These are phyloP conservation scores for Boulengerochromis microlepis DNA, from an alignment of 2,113 vertebrate genomes.

Conservation along the genomic window DNA sequence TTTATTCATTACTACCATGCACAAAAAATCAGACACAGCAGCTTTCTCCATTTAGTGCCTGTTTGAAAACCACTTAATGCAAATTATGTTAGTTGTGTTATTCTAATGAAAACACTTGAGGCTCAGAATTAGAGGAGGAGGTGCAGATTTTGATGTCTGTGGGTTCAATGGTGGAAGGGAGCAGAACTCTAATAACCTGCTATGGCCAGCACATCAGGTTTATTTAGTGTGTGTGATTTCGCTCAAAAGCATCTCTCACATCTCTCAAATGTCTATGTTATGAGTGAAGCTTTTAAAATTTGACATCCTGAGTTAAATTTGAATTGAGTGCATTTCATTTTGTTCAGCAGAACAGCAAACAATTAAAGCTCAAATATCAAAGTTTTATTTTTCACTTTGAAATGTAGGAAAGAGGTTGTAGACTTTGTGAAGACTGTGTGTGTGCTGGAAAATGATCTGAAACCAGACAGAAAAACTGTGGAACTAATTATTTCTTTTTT, in stretches of 20 bases:
- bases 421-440: not conserved
- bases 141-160: not conserved
- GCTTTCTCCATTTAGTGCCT: not conserved
- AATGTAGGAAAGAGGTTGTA: not conserved
- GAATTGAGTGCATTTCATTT: not conserved
- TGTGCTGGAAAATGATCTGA: not conserved
- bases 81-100: not conserved
- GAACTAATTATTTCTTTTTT: not conserved
- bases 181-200: not conserved
- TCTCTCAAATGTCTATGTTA: not conserved
- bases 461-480: not conserved
- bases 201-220: not conserved
- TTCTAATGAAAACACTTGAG: not conserved
- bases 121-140: not conserved
- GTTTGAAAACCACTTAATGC: not conserved
- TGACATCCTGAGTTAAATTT: not conserved
- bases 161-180: accelerated
- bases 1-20: not conserved
- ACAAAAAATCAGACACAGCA: not conserved
- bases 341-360: not conserved
- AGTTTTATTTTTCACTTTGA: not conserved
- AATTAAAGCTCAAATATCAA: not conserved
- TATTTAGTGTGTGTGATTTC: not conserved
- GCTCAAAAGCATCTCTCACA: not conserved
- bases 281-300: not conserved